These are phyloP conservation scores for Elegia similella DNA, from an alignment of 2,888 invertebrate genomes.

Conservation along the genomic window DNA sequence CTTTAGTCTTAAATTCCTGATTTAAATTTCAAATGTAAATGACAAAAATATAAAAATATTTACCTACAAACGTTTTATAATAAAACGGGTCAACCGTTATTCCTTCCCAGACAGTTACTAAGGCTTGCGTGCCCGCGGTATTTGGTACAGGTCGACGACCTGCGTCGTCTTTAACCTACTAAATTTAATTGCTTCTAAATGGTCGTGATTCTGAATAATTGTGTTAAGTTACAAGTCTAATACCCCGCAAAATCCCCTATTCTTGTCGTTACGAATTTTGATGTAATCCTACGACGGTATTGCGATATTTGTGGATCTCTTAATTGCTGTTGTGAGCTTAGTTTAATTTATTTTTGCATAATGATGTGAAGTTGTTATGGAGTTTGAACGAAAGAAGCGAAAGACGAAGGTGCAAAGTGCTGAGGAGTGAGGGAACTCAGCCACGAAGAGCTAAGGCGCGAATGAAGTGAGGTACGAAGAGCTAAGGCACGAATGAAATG, in stretches of 20 bases:
- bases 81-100: slow-evolving; percentile 1
- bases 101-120: slow-evolving; percentile 2
- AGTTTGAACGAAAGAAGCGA: too few relatives aligned
- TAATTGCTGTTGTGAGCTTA: background rate
- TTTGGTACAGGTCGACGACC: slow-evolving; percentile 20
- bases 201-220: background rate
- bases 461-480: too few relatives aligned
- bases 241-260: background rate
- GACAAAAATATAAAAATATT: too few relatives aligned
- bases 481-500: too few relatives aligned
- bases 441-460: too few relatives aligned
- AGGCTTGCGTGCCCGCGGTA: slow-evolving; percentile 19
- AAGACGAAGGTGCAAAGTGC: too few relatives aligned
- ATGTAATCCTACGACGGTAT: background rate
- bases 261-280: background rate
- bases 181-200: slow-evolving; percentile 3
- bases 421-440: too few relatives aligned
- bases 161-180: slow-evolving; percentile 15
- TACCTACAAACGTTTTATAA: too few relatives aligned
- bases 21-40: too few relatives aligned
- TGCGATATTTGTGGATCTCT: background rate
- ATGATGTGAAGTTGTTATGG: background rate
- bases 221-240: background rate
- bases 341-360: background rate
- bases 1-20: too few relatives aligned